phyloP scores from a whole-genome alignment of 2,797 vertebrate genomes.

The Phoebastria nigripes region DNA sequence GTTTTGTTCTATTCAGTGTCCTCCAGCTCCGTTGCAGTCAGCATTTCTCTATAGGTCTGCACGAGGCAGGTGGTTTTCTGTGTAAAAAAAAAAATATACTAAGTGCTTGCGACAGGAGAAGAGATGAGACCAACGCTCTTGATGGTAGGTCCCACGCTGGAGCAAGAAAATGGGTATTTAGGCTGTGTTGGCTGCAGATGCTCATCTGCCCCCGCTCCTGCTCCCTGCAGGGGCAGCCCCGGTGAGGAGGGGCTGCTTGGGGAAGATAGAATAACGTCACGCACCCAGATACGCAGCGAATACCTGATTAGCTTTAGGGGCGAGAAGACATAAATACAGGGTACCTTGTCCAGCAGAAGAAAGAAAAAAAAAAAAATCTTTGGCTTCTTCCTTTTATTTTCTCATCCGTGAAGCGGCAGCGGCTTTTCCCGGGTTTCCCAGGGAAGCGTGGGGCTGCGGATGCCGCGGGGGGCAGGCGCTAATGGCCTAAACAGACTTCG shows the following conservation, averaged over 20 bases:
- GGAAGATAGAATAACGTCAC: rapidly evolving
- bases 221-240: too few relatives aligned
- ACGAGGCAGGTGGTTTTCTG: rapidly evolving
- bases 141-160: too few relatives aligned
- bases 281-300: neutral
- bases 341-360: neutral
- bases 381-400: neutral
- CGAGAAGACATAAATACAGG: rapidly evolving
- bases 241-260: neutral
- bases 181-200: neutral
- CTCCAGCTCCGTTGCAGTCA: neutral
- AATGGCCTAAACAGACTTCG: neutral
- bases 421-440: rapidly evolving
- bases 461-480: neutral
- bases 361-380: neutral
- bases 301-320: neutral
- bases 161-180: neutral
- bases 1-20: neutral
- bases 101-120: neutral
- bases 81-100: too few relatives aligned
- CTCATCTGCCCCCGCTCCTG: neutral
- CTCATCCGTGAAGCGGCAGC: rapidly evolving
- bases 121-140: neutral
- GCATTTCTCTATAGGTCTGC: neutral
- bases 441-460: neutral